Evolutionary conservation across 92 coral and sea anemone genomes (phyloP).

Genomic region (Heteractis magnifica): DNA sequence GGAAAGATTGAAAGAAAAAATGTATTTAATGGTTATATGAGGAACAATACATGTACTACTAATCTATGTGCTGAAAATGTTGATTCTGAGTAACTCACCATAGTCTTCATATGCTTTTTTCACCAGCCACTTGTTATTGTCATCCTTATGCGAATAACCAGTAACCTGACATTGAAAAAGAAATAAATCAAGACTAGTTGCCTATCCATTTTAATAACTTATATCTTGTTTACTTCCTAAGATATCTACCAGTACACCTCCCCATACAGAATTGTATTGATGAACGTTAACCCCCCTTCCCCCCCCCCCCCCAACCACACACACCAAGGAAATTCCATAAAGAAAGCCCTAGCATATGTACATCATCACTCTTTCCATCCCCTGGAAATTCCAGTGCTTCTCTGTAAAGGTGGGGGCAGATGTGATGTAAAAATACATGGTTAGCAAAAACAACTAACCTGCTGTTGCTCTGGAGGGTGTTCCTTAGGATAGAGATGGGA

Average conservation of each 20-base stretch:
- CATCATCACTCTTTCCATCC: no score
- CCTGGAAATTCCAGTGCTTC: no score
- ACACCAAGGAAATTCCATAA: no score
- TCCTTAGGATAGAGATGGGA: conserved; percentile 94
- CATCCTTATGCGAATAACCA: conserved; percentile 93
- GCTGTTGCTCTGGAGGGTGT: conserved; percentile 91
- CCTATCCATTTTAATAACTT: no score
- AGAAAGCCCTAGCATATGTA: no score
- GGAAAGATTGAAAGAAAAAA: not conserved
- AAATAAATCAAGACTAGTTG: not conserved
- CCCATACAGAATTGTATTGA: no score
- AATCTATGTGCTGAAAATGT: not conserved
- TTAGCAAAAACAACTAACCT: conserved; percentile 35
- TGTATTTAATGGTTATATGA: not conserved
- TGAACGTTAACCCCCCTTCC: no score
- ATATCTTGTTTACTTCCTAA: not conserved
- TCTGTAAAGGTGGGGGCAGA: not conserved
- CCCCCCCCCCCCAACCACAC: no score
- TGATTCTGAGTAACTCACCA: conserved; percentile 33
- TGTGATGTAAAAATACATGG: not conserved
- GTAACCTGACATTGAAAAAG: conserved; percentile 59
- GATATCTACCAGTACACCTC: no score
- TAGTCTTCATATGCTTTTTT: conserved; percentile 88
- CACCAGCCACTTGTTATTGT: conserved; percentile 83
- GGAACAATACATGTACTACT: no score